Evolutionary conservation across 2,888 invertebrate species (phyloP).

Genomic region (Lamellibrachia columna): DNA sequence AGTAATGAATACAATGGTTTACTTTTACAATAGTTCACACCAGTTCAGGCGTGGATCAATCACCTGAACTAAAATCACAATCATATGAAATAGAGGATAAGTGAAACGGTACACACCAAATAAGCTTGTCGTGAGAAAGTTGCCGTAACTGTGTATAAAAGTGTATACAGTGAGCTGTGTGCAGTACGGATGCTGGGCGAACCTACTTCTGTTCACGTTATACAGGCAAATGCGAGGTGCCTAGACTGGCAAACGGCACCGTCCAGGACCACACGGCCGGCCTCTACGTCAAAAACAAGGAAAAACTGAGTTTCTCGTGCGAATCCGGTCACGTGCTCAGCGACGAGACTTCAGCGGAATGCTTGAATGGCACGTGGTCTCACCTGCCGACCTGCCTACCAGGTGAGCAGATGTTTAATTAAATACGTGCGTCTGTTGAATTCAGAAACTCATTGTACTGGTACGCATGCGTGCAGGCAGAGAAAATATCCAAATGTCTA

Average conservation of each 20-base stretch:
- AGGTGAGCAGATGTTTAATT: constrained; percentile 70
- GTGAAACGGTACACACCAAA: no score
- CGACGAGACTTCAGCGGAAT: constrained; percentile 69
- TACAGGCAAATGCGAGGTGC: constrained; percentile 92
- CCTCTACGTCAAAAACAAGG: constrained; percentile 45
- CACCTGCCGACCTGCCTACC: constrained; percentile 88
- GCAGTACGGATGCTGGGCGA: background rate
- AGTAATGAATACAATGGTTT: background rate
- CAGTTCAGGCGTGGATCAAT: no score
- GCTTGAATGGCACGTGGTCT: constrained; percentile 96
- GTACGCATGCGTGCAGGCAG: background rate
- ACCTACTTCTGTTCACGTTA: constrained; percentile 31
- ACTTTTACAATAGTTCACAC: background rate
- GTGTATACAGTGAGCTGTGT: background rate
- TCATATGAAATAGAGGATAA: no score
- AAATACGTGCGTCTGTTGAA: background rate
- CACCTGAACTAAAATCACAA: background rate
- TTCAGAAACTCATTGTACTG: background rate
- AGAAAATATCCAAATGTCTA: no score
- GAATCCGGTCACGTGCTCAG: constrained; percentile 27
- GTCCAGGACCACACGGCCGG: constrained; percentile 37
- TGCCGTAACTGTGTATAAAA: no score
- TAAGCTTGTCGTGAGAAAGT: no score
- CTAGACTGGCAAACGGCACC: constrained; percentile 71
- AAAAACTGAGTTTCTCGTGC: constrained; percentile 2